Base-by-base conservation (phyloP, 2,888 invertebrate genomes). In the Panzeria rudis region DNA sequence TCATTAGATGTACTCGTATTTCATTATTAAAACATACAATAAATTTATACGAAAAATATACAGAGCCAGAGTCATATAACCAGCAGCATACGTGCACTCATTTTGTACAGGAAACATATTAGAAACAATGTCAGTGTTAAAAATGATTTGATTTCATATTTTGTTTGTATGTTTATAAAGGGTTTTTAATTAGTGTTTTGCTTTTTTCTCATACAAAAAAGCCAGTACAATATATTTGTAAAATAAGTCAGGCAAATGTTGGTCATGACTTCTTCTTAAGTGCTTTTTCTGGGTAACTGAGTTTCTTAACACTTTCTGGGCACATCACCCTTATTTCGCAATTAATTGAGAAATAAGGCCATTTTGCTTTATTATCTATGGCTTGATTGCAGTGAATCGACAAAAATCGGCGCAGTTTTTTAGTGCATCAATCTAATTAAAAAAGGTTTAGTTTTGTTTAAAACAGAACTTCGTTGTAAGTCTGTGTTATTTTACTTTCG, bases 131-230 rank as follows among this genome's bases (percentile, higher is more conserved):
- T 75, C 83, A 81, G 64, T 71, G 69, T 80, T 73, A 77, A 68
- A 83, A 75, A 83, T 86, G 56, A 80, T 83, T 83, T 72, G 73
- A 77, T 73, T 69, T 81, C 72, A 77, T 32, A n/a, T 59, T 72
- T 44, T 9, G 3, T 11, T 17, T 17, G 5, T 29, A 4, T 9
- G 0, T 15, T 41, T 71, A 4, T 59, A 29, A 25, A 44, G 44
- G 44, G 64, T 64, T 54, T 25, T 54, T 6, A 23, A 25, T 20
- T 4, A 50, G 20, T 23, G 50, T 3, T 23, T 50, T 8, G 20
- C 9, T 50, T 20, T 0, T 11, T 9, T 23, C 20, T 20, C n/a
- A 0, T 20, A 4, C 3, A 35, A 35, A 35, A 35, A 35, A 9
- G 35, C 1, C 29, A 4, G 29, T 4, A 29, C 5, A 5, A 5